Percentiles rank a stretch among this genome's conserved stretches.
phyloP scores from a whole-genome alignment of 2,797 vertebrate species.

The Otus scops region DNA sequence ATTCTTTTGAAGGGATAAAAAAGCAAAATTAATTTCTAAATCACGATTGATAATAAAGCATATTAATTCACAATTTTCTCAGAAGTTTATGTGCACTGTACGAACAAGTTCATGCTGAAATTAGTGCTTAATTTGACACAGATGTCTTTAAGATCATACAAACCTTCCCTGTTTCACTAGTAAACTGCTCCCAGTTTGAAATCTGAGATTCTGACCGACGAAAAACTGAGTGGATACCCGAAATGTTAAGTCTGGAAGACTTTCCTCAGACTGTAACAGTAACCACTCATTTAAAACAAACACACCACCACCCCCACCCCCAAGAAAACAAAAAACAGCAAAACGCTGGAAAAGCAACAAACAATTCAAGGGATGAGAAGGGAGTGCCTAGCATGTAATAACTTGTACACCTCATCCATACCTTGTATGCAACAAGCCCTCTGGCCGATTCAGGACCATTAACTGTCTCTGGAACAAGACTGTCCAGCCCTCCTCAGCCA shows the following conservation, averaged over 20 bases:
- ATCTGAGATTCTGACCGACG: background rate
- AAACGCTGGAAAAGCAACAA: constrained; percentile 50
- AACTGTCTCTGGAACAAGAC: constrained; percentile 70
- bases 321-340: background rate
- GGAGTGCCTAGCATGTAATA: constrained; percentile 45
- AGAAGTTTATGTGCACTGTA: background rate
- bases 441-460: constrained; percentile 69
- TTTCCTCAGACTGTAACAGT: background rate
- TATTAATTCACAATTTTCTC: constrained; percentile 21
- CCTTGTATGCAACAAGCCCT: constrained; percentile 73
- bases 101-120: constrained; percentile 21
- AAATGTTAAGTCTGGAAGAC: background rate
- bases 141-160: background rate
- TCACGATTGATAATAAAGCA: constrained; percentile 1
- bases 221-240: background rate
- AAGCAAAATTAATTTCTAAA: constrained; percentile 26
- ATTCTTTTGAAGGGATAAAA: background rate
- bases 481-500: constrained; percentile 70
- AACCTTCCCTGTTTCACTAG: constrained; percentile 7
- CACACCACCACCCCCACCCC: background rate
- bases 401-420: constrained; percentile 49
- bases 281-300: constrained; percentile 3
- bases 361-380: constrained; percentile 32
- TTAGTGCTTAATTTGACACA: constrained; percentile 36
- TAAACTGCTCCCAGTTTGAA: constrained; percentile 21